Conservation (phyloP, 2,113 vertebrate species). For the Nannospalax galili region DNA sequence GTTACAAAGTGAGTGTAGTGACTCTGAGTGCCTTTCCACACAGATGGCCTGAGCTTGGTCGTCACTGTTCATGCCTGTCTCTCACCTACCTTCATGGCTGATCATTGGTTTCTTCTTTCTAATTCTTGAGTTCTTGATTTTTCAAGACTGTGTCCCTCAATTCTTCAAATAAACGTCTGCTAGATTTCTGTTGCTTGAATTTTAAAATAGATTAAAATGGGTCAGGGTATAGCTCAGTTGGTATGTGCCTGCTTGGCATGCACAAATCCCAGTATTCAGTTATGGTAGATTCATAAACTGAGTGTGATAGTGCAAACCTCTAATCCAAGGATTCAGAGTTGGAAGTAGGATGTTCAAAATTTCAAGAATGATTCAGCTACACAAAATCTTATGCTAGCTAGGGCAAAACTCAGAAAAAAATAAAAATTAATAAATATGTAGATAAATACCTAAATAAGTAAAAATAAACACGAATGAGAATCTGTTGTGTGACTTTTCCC, state of each 20-base stretch:
- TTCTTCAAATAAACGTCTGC: conserved; percentile 9
- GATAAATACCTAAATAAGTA: neutral
- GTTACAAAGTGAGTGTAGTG: neutral
- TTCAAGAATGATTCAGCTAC: neutral
- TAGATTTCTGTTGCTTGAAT: neutral
- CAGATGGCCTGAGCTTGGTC: neutral
- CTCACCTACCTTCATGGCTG: neutral
- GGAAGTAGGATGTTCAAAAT: neutral
- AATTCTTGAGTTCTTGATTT: neutral
- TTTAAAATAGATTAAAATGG: too few species aligned
- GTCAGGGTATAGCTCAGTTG: neutral
- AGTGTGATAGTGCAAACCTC: neutral
- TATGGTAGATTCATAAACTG: neutral
- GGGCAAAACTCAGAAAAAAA: neutral
- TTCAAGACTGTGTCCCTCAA: neutral
- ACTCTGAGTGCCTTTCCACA: neutral
- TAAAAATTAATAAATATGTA: neutral
- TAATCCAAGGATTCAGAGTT: neutral
- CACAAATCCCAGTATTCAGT: too few species aligned
- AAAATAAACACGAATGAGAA: neutral
- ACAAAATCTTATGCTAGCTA: too few species aligned
- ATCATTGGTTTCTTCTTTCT: too few species aligned
- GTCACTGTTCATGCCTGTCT: neutral
- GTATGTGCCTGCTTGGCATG: too few species aligned
- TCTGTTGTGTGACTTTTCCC: neutral